Evolutionary conservation across 2,797 vertebrate genomes (phyloP).

Genomic region (Pagetopsis macropterus): DNA sequence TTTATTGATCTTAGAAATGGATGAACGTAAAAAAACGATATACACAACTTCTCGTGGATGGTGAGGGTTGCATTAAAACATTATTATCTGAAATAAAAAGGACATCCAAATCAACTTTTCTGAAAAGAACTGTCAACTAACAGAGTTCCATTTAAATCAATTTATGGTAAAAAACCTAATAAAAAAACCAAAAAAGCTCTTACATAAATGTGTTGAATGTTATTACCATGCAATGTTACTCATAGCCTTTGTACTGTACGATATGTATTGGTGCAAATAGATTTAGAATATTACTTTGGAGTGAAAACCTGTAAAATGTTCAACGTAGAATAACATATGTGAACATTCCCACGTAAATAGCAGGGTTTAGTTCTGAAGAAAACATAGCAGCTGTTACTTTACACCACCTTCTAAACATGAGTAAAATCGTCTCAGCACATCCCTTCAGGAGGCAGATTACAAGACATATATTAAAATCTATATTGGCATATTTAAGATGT

Average conservation of each 20-base stretch:
- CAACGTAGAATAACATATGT: slow-evolving; percentile 51
- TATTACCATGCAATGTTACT: slow-evolving; percentile 74
- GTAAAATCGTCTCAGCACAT: slow-evolving; percentile 34
- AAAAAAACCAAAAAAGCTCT: slow-evolving; percentile 52
- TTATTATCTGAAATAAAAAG: slow-evolving; percentile 27
- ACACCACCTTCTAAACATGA: slow-evolving; percentile 39
- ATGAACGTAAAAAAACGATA: slow-evolving; percentile 39
- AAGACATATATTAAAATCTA: slow-evolving; percentile 76
- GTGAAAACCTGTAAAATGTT: slow-evolving; percentile 50
- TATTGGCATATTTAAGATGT: slow-evolving; percentile 52
- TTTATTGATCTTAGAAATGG: slow-evolving; percentile 77
- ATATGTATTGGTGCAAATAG: slow-evolving; percentile 67
- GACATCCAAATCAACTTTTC: slow-evolving; percentile 12
- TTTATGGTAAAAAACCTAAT: slow-evolving; percentile 51
- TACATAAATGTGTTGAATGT: slow-evolving; percentile 61
- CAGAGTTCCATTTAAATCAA: slow-evolving; percentile 46
- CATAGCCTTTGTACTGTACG: slow-evolving; percentile 55
- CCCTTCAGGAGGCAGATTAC: slow-evolving; percentile 37
- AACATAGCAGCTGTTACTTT: slow-evolving; percentile 71
- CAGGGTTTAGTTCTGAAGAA: slow-evolving; percentile 62
- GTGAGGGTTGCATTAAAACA: slow-evolving; percentile 51
- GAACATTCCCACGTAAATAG: slow-evolving; percentile 51
- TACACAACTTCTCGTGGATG: slow-evolving; percentile 32
- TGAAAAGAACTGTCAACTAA: slow-evolving; percentile 33
- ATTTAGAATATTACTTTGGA: slow-evolving; percentile 60